Percentiles rank a stretch among this genome's conserved stretches.
phyloP scores from a whole-genome alignment of 2,797 vertebrate species.

The Bovichtus diacanthus region DNA sequence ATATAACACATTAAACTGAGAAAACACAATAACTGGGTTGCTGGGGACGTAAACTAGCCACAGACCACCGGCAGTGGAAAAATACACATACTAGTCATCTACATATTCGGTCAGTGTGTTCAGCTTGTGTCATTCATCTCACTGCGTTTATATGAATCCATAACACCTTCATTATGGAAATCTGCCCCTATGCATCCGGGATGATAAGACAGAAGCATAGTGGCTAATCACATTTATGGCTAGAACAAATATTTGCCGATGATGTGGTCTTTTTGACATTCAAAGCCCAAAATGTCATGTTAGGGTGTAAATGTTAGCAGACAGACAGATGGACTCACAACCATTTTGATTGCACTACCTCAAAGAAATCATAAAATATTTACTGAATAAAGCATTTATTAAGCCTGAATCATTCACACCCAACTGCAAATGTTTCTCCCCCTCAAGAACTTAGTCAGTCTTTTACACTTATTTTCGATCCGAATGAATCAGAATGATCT shows the following conservation, averaged over 20 bases:
- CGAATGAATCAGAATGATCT: no score
- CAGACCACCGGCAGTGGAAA: neutral
- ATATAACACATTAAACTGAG: neutral
- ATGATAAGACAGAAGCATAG: conserved; percentile 8
- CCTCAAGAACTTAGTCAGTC: no score
- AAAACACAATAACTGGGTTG: neutral
- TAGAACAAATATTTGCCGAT: conserved; percentile 19
- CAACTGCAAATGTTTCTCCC: neutral
- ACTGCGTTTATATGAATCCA: neutral
- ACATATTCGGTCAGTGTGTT: neutral
- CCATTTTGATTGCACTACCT: neutral
- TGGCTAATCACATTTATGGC: neutral
- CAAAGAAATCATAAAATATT: neutral
- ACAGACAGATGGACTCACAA: neutral
- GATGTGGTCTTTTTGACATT: neutral
- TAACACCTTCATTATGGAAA: conserved; percentile 14
- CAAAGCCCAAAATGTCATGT: neutral
- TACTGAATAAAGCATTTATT: neutral
- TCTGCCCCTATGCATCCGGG: neutral
- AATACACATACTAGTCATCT: neutral
- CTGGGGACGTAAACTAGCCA: neutral
- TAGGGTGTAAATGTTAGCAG: neutral
- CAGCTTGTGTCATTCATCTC: neutral
- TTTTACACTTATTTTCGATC: no score
- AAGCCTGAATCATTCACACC: neutral